phyloP scores from a whole-genome alignment of 92 coral and sea anemone species.

The Muricea muricata region DNA sequence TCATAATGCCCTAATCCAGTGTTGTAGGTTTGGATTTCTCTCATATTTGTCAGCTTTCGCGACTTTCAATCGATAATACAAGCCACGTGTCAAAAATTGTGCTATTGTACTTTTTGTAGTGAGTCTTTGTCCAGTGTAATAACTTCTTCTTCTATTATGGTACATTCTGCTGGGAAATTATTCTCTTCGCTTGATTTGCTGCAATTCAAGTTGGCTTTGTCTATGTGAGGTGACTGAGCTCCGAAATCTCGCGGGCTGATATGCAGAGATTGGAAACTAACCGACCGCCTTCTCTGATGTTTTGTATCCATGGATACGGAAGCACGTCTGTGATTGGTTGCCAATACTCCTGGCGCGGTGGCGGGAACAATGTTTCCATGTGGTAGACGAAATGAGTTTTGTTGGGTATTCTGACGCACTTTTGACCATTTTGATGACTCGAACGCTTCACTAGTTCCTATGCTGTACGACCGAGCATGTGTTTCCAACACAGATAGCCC shows the following conservation, averaged over 20 bases:
- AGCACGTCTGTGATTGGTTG: background rate
- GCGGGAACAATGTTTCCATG: background rate
- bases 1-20: too few species aligned
- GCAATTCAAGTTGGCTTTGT: background rate
- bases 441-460: background rate
- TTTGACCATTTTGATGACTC: background rate
- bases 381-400: background rate
- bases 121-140: background rate
- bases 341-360: constrained; percentile 30
- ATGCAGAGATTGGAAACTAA: constrained; percentile 16
- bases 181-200: background rate
- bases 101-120: too few species aligned
- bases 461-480: background rate
- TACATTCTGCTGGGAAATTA: background rate
- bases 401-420: background rate
- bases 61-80: too few species aligned
- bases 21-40: too few species aligned
- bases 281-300: background rate
- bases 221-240: constrained; percentile 1
- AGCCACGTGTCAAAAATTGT: too few species aligned
- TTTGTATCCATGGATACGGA: background rate
- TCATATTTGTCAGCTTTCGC: too few species aligned
- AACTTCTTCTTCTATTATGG: background rate
- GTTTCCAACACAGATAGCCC: background rate
- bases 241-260: too few species aligned